Base-by-base conservation (phyloP, 2,888 invertebrate species). In the Sturmia bella region DNA sequence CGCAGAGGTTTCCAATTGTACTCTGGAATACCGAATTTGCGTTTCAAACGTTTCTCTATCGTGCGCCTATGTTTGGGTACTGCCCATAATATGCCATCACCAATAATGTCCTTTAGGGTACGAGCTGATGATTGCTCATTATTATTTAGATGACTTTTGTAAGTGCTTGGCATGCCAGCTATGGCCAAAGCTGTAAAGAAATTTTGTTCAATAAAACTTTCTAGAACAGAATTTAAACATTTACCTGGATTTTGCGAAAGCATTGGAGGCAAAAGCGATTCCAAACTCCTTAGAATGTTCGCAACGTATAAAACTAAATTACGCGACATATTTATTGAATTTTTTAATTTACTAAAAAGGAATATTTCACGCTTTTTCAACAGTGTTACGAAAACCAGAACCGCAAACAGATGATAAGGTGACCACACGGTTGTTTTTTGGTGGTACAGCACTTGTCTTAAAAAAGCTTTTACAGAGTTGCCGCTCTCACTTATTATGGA, bases 81-180 rank as follows among this genome's bases (percentile, higher is more conserved):
- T 61, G 95, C 97, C 93, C 95, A 95, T 19, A 98, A 89, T 84
- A 97, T 93, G 2, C 95, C 95, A 91, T 96, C 94, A 0, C 94
- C 94, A 59, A 95, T 90, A 15, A 96, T 89, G 84, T 95, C 93
- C 86, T 93, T 93, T 7, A 96, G 84, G 1, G 82, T 70, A 17
- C 77, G 57, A 3, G 57, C 41, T 12, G 39, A 1, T 1, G 37
- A 1, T 17, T 19, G 6, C 17, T 68, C n/a, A 24, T 15, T 48
- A 17, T 68, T 17, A 21, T 13, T 11, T n/a, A 11, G 48, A 19
- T 37, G 15, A 43, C n/a, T 64, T 73, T 52, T 56, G 41, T 66
- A 75, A 13, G 56, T 24, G 13, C 63, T 84, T 6, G 64, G 80
- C 66, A 88, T 69, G 1, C 86, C 86, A 68, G 84, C 85, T 43